These are phyloP conservation scores for Eristalis arbustorum DNA, from an alignment of 2,888 invertebrate genomes.

Conservation along the genomic window DNA sequence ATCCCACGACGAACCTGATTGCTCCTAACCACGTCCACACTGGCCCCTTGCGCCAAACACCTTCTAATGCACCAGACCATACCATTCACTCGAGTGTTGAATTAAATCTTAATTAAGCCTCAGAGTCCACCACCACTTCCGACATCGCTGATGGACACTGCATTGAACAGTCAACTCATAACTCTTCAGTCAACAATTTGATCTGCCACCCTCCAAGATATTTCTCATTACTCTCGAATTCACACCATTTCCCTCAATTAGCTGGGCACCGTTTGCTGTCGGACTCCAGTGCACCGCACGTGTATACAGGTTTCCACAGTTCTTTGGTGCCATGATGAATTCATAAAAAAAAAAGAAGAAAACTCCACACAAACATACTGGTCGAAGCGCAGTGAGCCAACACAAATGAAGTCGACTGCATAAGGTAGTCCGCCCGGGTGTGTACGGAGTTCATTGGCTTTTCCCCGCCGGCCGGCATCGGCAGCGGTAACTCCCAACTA, in stretches of 20 bases:
- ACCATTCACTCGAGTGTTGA: background rate
- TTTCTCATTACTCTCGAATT: constrained; percentile 23
- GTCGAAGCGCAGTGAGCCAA: constrained; percentile 37
- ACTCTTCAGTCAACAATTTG: constrained; percentile 31
- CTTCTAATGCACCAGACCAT: background rate
- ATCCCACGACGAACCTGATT: background rate
- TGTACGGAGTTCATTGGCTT: constrained; percentile 52
- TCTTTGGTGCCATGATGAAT: background rate
- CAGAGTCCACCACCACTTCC: background rate
- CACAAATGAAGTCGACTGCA: constrained; percentile 41
- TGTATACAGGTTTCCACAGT: background rate
- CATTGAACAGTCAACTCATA: background rate
- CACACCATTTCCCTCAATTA: constrained; percentile 36
- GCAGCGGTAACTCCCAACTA: constrained; percentile 4
- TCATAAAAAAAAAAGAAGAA: background rate
- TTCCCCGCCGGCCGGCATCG: constrained; percentile 13
- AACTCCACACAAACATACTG: background rate
- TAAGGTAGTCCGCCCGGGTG: constrained; percentile 22
- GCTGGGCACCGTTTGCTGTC: constrained; percentile 8
- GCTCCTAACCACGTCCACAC: too few relatives aligned
- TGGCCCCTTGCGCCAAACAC: too few relatives aligned
- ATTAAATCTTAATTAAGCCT: background rate
- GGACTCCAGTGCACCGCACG: background rate
- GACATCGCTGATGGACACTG: background rate
- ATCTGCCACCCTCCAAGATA: constrained; percentile 27